These are phyloP conservation scores for Gorsachius magnificus DNA, from an alignment of 2,797 vertebrate species.

Conservation along the genomic window DNA sequence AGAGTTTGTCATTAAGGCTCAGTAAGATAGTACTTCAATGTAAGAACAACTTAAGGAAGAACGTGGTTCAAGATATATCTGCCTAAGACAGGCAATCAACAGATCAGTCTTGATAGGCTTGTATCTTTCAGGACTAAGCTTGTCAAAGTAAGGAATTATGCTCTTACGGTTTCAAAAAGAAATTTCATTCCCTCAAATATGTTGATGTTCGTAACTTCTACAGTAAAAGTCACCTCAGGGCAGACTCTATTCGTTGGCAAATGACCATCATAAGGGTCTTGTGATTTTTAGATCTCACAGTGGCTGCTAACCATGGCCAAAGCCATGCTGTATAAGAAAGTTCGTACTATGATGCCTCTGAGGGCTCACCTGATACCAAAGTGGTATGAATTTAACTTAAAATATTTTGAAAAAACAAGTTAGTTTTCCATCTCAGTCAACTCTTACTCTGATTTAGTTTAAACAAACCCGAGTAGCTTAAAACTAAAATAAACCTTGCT, in stretches of 20 bases:
- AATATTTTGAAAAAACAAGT: neutral
- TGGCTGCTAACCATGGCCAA: neutral
- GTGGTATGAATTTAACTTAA: neutral
- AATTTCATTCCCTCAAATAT: neutral
- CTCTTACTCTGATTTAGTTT: neutral
- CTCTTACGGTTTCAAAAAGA: neutral
- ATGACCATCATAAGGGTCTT: neutral
- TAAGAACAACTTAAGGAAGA: neutral
- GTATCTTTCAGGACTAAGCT: neutral
- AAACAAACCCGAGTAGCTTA: neutral
- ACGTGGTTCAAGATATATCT: neutral
- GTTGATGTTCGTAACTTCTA: neutral
- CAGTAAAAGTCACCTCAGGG: neutral
- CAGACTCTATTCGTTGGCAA: neutral
- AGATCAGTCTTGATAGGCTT: neutral
- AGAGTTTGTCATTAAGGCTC: neutral
- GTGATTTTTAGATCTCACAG: neutral
- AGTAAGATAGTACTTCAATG: fast-evolving
- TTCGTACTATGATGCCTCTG: neutral
- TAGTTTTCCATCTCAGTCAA: neutral
- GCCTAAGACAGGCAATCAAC: neutral
- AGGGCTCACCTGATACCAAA: neutral
- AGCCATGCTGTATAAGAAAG: neutral
- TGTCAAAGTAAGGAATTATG: neutral
- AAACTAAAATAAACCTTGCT: neutral